Base-by-base conservation (phyloP, 2,888 invertebrate genomes). In the Melinaea menophilus region DNA sequence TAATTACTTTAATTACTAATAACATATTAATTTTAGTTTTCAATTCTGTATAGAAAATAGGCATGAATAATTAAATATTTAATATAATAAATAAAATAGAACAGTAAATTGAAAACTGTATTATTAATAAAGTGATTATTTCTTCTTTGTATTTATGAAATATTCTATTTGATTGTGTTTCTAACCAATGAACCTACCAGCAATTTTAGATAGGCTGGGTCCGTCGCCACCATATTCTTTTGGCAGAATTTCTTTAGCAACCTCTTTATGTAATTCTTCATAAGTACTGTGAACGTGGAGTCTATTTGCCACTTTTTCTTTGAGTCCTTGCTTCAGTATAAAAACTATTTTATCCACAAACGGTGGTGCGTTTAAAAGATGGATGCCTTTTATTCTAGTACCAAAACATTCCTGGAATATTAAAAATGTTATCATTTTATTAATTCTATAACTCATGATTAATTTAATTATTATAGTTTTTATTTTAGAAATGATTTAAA, bases 341-440 rank as follows among this genome's bases (percentile, higher is more conserved):
- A 80, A 84, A 0, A 90, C 71, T 11, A 90, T 61, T 68, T 79
- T 85, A 63, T 90, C 88, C 1, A 90, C 79, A 57, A 85, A 90
- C 0, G 83, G 69, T 2, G 90, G 87, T 0, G 90, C 89, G 63
- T 89, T 86, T 9, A 90, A 34, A 5, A 90, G 80, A 68, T 90
- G 90, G 51, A 90, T 89, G 0, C 90, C 90, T 73, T 88, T 88
- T 46, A 90, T 86, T 76, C 86, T 89, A 0, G 85, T 86, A 0
- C 89, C 88, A 5, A 79, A 81, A 2, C 84, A 87, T 77, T 90
- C 88, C 90, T 90, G 11, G 31, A 12, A 48, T n/a, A 48, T 22
- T 48, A 48, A 48, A 7, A 47, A 37, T 46, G 47, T 55, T 31
- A 12, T 11, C 45, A 34, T 5, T 9, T 9, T 55, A 41, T 22